Percentiles rank a stretch among this genome's conserved stretches.
phyloP scores from a whole-genome alignment of 2,797 vertebrate genomes.

The Todus mexicanus region DNA sequence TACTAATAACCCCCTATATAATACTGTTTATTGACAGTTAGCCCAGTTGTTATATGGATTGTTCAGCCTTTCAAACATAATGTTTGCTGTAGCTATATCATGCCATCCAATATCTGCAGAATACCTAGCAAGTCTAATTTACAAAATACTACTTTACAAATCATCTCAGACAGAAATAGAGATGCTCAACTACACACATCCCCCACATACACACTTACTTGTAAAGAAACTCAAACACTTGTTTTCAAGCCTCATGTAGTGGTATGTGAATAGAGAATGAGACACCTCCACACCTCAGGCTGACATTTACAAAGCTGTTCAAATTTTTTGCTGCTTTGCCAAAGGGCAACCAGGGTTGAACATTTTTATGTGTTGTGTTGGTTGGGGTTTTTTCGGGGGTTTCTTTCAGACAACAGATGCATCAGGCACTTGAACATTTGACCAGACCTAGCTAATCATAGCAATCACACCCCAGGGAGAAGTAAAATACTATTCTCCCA shows the following conservation, averaged over 20 bases:
- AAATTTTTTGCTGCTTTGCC: background rate
- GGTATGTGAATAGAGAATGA: background rate
- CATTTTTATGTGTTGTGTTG: background rate
- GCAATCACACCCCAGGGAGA: background rate
- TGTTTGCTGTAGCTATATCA: background rate
- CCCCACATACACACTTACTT: background rate
- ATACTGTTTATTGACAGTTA: background rate
- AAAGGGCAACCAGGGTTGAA: background rate
- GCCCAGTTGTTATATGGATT: background rate
- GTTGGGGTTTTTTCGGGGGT: background rate
- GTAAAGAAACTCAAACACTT: background rate
- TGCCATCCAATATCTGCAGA: background rate
- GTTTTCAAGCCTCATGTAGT: background rate
- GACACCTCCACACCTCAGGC: background rate
- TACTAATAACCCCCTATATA: background rate
- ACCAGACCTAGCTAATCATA: slow-evolving; percentile 3
- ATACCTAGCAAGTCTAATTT: background rate
- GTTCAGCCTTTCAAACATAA: background rate
- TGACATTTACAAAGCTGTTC: slow-evolving; percentile 15
- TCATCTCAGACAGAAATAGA: background rate
- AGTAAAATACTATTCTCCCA: background rate
- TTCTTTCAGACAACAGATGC: background rate
- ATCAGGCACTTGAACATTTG: background rate
- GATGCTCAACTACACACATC: rapidly evolving
- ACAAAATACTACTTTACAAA: background rate